These are phyloP conservation scores for Pedionomus torquatus DNA, from an alignment of 2,113 vertebrate genomes.

Conservation along the genomic window DNA sequence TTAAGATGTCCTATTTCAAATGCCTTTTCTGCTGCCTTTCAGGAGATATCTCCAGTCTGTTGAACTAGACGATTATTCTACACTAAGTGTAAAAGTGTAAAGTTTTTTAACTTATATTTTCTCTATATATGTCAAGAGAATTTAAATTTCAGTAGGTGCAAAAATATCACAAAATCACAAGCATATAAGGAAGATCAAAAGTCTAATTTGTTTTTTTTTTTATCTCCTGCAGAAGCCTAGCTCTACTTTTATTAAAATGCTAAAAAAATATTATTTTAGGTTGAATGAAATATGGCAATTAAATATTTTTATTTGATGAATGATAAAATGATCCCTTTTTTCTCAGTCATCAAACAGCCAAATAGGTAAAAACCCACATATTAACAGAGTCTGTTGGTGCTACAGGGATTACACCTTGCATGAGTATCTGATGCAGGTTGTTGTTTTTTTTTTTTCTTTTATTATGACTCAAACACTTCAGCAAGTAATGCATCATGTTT, in stretches of 20 bases:
- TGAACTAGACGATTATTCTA: not conserved
- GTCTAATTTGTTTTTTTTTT: not conserved
- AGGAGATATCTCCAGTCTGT: not conserved
- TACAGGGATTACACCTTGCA: not conserved
- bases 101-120: not conserved
- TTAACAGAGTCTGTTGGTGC: not conserved
- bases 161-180: not conserved
- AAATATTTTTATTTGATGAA: not conserved
- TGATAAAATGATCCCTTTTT: not conserved
- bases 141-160: not conserved
- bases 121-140: not conserved
- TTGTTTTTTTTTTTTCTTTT: not conserved
- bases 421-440: not conserved
- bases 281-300: not conserved
- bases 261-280: not conserved
- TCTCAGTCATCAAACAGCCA: not conserved
- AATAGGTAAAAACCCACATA: rapidly evolving
- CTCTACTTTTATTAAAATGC: not conserved
- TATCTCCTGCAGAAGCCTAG: not conserved
- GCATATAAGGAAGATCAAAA: not conserved
- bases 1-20: not conserved
- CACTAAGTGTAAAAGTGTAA: not conserved
- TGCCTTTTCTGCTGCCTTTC: not conserved
- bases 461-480: not conserved
- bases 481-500: not conserved